These are phyloP conservation scores for Hydractinia symbiolongicarpus DNA, from an alignment of 30 jellyfish, hydroid and myxozoan genomes.

Conservation along the genomic window DNA sequence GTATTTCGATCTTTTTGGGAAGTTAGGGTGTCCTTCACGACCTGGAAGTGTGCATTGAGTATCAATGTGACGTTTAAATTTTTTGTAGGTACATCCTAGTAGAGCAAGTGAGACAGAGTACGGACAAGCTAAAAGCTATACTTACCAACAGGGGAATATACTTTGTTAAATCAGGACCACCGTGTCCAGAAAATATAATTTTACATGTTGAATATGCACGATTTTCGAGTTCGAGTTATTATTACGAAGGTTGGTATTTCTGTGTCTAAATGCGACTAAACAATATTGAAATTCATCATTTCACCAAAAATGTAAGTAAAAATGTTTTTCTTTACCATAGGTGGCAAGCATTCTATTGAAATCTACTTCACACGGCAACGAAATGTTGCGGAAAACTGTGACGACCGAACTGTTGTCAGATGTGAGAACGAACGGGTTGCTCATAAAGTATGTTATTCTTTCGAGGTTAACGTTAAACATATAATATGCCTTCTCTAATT, in stretches of 20 bases:
- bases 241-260: conserved; percentile 14
- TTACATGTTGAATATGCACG: conserved; percentile 69
- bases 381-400: conserved; percentile 58
- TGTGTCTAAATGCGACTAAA: background rate
- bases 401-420: conserved; percentile 64
- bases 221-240: conserved; percentile 33
- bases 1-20: background rate
- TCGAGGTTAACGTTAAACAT: background rate
- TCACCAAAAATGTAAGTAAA: background rate
- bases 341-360: conserved; percentile 56
- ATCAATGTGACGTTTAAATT: background rate
- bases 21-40: background rate
- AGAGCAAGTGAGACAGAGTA: conserved; percentile 55
- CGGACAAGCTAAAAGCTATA: conserved; percentile 63
- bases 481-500: background rate
- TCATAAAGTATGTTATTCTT: conserved; percentile 38
- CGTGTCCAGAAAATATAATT: conserved; percentile 73
- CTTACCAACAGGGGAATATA: conserved; percentile 80
- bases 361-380: conserved; percentile 63
- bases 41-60: no score
- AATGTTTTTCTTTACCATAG: conserved; percentile 21
- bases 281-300: background rate
- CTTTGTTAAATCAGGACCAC: conserved; percentile 75
- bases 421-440: conserved; percentile 68
- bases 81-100: conserved; percentile 63